These are phyloP conservation scores for Isurus oxyrinchus DNA, from an alignment of 2,113 vertebrate species.

Conservation along the genomic window DNA sequence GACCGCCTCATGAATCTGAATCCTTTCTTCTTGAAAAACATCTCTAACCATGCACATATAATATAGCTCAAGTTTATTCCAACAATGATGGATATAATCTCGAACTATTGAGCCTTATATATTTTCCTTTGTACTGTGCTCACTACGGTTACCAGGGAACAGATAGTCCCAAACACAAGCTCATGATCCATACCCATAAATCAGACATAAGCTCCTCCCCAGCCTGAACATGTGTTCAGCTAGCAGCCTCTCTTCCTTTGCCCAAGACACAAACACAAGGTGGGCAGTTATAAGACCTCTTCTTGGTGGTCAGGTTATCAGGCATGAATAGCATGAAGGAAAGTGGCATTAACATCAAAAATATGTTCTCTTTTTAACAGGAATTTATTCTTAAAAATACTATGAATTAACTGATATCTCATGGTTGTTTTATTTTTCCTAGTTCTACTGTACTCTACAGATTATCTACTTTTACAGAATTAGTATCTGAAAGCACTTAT, in stretches of 20 bases:
- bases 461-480: not conserved
- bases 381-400: not conserved
- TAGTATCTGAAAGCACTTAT: not conserved
- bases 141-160: not conserved
- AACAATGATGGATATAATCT: not conserved
- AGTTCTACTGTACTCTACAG: not conserved
- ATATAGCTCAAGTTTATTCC: not conserved
- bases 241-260: not conserved
- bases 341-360: not conserved
- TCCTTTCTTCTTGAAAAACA: not conserved
- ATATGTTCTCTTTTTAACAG: not conserved
- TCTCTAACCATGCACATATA: not conserved
- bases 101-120: not conserved
- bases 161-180: not conserved
- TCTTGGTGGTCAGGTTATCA: not conserved
- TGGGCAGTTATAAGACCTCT: not conserved
- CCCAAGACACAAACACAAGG: not conserved
- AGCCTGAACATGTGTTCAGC: not conserved
- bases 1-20: not conserved
- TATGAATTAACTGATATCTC: not conserved
- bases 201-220: not conserved
- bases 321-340: not conserved
- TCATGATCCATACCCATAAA: not conserved
- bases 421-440: not conserved
- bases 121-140: not conserved